These are phyloP conservation scores for Smithornis capensis DNA, from an alignment of 2,113 vertebrate genomes.

Conservation along the genomic window DNA sequence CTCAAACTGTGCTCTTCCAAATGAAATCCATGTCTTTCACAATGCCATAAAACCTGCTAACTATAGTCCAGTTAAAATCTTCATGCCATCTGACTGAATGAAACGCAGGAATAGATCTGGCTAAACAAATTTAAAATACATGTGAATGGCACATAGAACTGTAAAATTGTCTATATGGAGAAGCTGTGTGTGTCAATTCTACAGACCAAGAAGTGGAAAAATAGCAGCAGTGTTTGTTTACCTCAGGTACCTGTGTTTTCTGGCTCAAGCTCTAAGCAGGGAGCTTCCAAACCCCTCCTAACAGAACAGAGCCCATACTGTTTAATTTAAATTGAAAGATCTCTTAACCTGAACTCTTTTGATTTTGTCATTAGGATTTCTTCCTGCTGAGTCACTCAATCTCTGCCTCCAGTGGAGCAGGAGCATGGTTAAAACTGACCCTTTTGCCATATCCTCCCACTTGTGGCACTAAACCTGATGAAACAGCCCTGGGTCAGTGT, in stretches of 20 bases:
- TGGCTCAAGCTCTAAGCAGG: not conserved
- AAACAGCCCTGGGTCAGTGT: not conserved
- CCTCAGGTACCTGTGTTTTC: not conserved
- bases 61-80: not conserved
- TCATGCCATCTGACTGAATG: not conserved
- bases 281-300: not conserved
- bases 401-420: not conserved
- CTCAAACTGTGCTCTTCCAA: not conserved
- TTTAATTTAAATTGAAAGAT: constrained; percentile 16
- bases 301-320: not conserved
- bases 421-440: not conserved
- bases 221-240: not conserved
- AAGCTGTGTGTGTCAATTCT: not conserved
- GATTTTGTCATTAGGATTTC: not conserved
- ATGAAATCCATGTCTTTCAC: not conserved
- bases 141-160: not conserved
- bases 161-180: not conserved
- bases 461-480: not conserved
- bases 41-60: not conserved
- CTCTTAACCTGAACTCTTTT: not conserved
- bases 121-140: not conserved
- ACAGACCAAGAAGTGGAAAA: not conserved
- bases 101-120: not conserved
- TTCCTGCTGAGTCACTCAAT: not conserved
- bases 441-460: not conserved